Evolutionary conservation across 2,888 invertebrate genomes (phyloP).

Genomic region (Craniophora ligustri): DNA sequence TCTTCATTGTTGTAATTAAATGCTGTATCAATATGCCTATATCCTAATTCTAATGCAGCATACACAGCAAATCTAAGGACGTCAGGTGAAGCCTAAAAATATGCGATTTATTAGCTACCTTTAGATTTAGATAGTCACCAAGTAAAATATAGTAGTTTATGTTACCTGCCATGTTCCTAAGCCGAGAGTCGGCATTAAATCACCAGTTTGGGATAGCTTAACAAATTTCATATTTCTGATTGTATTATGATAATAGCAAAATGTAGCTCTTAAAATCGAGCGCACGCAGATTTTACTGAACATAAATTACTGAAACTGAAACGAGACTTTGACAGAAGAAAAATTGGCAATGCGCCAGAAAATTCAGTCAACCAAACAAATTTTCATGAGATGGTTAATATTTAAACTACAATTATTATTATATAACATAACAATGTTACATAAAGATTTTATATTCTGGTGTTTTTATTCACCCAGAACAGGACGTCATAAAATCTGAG

Average conservation of each 20-base stretch:
- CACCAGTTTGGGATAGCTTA: constrained; percentile 80
- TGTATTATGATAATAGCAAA: constrained; percentile 58
- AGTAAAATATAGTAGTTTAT: constrained; percentile 34
- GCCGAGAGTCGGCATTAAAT: constrained; percentile 91
- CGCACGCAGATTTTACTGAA: constrained; percentile 56
- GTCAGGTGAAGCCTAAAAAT: constrained; percentile 88
- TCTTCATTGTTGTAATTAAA: constrained; percentile 94
- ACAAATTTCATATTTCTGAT: constrained; percentile 80
- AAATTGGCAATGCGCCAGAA: constrained; percentile 75
- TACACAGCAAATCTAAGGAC: constrained; percentile 90
- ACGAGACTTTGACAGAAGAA: constrained; percentile 64
- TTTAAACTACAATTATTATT: too few relatives aligned
- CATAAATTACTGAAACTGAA: constrained; percentile 64
- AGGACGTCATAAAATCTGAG: neutral
- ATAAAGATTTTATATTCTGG: neutral
- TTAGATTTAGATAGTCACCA: constrained; percentile 2
- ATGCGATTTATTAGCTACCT: constrained; percentile 23
- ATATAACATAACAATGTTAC: too few relatives aligned
- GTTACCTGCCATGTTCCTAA: constrained; percentile 92
- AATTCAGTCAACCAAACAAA: constrained; percentile 17
- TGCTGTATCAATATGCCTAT: constrained; percentile 94
- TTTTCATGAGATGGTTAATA: too few relatives aligned
- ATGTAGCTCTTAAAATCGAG: constrained; percentile 54
- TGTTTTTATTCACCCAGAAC: too few relatives aligned
- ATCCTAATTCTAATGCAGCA: constrained; percentile 91